phyloP scores from a whole-genome alignment of 2,797 vertebrate genomes.

The Neosalanx taihuensis region DNA sequence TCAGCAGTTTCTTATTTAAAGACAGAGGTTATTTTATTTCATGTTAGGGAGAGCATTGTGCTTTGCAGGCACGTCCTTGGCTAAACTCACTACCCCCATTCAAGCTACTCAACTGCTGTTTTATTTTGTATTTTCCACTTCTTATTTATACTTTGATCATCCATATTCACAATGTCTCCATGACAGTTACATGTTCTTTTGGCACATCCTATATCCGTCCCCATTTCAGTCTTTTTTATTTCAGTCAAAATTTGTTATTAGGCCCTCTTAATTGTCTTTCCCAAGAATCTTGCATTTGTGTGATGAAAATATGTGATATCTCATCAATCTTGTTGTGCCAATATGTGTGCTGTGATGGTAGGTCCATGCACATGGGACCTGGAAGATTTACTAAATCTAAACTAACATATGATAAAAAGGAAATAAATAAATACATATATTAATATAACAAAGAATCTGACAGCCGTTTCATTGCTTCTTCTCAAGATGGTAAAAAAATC shows the following conservation, averaged over 20 bases:
- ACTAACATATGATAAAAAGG: constrained; percentile 63
- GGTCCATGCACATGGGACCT: constrained; percentile 61
- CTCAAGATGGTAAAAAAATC: not conserved
- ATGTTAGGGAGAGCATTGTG: constrained; percentile 57
- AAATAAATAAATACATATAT: constrained; percentile 74
- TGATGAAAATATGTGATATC: constrained; percentile 68
- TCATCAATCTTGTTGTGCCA: constrained; percentile 70
- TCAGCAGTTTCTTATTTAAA: constrained; percentile 77
- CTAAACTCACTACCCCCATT: constrained; percentile 59
- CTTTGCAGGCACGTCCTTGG: constrained; percentile 59
- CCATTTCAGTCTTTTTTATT: constrained; percentile 44
- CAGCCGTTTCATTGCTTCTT: constrained; percentile 26
- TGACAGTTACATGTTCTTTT: constrained; percentile 59
- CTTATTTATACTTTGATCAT: constrained; percentile 68
- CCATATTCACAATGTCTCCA: constrained; percentile 59
- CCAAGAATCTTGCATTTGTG: constrained; percentile 61
- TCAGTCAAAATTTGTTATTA: constrained; percentile 53
- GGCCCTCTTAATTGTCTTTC: constrained; percentile 55
- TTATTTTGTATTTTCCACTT: constrained; percentile 51
- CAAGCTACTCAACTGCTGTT: constrained; percentile 68
- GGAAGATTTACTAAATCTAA: constrained; percentile 63
- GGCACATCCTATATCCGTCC: constrained; percentile 55
- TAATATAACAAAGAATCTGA: constrained; percentile 57
- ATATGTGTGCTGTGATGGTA: constrained; percentile 69
- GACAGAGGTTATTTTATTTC: constrained; percentile 76